phyloP scores from a whole-genome alignment of 2,888 invertebrate species.

The Brenthis ino region DNA sequence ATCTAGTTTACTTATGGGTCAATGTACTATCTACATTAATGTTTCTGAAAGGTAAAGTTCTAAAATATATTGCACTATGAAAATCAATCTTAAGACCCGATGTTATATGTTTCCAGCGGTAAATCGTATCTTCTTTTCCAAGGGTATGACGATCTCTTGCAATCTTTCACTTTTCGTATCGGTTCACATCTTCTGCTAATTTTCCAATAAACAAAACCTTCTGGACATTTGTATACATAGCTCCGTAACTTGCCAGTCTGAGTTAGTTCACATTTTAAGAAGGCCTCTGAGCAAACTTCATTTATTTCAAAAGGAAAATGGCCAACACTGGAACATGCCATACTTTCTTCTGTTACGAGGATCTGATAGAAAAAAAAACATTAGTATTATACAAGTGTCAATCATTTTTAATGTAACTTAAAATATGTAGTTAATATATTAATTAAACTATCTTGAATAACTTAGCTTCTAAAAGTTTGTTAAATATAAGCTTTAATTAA shows the following conservation, averaged over 20 bases:
- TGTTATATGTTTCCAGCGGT: constrained; percentile 79
- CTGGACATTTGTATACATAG: constrained; percentile 89
- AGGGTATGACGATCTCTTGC: constrained; percentile 68
- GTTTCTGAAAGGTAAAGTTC: not conserved
- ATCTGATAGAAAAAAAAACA: constrained; percentile 79
- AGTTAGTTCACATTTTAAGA: constrained; percentile 85
- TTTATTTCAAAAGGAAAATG: constrained; percentile 85
- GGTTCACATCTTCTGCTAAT: constrained; percentile 90
- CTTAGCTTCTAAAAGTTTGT: too few species aligned
- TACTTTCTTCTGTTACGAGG: constrained; percentile 75
- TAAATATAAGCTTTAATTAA: too few species aligned
- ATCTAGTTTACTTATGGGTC: not conserved
- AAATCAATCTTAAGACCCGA: constrained; percentile 58
- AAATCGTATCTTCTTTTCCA: constrained; percentile 81
- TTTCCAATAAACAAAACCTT: constrained; percentile 89
- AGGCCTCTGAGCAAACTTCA: constrained; percentile 86
- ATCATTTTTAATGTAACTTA: not conserved
- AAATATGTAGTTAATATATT: not conserved
- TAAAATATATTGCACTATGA: not conserved
- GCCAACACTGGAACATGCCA: constrained; percentile 86
- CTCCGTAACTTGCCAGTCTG: constrained; percentile 83
- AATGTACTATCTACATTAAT: constrained; percentile 25
- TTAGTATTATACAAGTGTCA: not conserved
- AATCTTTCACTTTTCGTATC: constrained; percentile 83
- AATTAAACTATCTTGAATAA: too few species aligned